Conservation (phyloP, 2,113 vertebrate genomes). For the Podilymbus podiceps region DNA sequence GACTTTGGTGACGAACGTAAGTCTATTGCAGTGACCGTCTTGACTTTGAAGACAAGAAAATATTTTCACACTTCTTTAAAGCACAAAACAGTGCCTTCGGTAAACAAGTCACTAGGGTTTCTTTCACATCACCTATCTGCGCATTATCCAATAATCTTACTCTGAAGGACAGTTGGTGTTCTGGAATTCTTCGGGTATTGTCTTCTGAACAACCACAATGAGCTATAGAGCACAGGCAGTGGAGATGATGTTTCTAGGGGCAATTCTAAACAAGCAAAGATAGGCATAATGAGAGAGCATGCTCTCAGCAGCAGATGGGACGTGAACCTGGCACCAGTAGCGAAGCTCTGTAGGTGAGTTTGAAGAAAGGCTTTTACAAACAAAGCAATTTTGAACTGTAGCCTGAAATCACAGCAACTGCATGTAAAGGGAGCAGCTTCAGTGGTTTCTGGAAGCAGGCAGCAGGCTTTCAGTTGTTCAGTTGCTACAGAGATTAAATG, state of each 20-base stretch:
- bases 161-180: neutral
- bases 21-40: conserved; percentile 65
- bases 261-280: neutral
- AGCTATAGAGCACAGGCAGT: neutral
- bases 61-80: conserved; percentile 8
- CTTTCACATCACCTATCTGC: neutral
- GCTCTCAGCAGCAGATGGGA: neutral
- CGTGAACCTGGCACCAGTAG: neutral
- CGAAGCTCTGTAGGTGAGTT: neutral
- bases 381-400: neutral
- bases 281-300: neutral
- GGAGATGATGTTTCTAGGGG: neutral
- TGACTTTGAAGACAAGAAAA: conserved; percentile 61
- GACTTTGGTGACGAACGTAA: conserved; percentile 92
- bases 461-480: neutral
- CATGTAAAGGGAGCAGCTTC: neutral
- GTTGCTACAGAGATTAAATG: neutral
- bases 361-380: neutral
- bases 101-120: conserved; percentile 3
- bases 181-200: conserved; percentile 9
- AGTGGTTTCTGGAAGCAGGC: neutral
- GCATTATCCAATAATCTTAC: neutral
- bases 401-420: neutral
- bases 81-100: conserved; percentile 16
- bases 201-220: neutral